Conservation (phyloP, 1,140 invertebrate genomes). For the Diabrotica virgifera region DNA sequence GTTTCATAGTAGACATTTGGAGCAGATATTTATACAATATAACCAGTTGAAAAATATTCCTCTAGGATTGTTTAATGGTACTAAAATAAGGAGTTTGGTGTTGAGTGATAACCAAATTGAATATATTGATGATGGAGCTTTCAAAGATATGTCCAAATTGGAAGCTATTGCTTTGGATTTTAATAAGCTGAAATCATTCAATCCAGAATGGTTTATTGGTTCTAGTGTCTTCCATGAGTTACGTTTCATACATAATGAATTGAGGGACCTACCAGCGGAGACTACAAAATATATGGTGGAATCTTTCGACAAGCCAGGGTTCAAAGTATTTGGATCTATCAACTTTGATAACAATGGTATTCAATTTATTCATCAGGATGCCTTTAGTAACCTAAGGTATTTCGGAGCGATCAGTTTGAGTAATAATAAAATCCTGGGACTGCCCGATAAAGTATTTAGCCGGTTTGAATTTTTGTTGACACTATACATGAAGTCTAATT, state of each 20-base stretch:
- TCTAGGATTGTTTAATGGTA: conserved; percentile 11
- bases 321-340: conserved; percentile 1
- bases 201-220: conserved; percentile 14
- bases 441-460: conserved; percentile 5
- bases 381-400: conserved; percentile 10
- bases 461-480: conserved; percentile 13
- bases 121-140: conserved; percentile 10
- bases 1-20: neutral
- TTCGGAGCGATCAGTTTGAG: conserved; percentile 17
- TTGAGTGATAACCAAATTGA: conserved; percentile 15
- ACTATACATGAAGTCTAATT: conserved; percentile 15
- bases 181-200: conserved; percentile 9
- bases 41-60: conserved; percentile 11
- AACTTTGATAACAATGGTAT: conserved; percentile 17
- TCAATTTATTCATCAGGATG: conserved; percentile 9
- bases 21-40: conserved; percentile 10
- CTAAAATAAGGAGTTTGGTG: conserved; percentile 14
- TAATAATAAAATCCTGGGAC: conserved; percentile 15
- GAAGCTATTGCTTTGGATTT: conserved; percentile 20
- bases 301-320: neutral
- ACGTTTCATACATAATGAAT: conserved; percentile 11
- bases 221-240: conserved; percentile 11
- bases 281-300: conserved; percentile 15
- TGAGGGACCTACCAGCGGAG: conserved; percentile 14
- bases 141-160: conserved; percentile 9